These are phyloP conservation scores for Aphis craccivora DNA, from an alignment of 1,140 invertebrate species.

Conservation along the genomic window DNA sequence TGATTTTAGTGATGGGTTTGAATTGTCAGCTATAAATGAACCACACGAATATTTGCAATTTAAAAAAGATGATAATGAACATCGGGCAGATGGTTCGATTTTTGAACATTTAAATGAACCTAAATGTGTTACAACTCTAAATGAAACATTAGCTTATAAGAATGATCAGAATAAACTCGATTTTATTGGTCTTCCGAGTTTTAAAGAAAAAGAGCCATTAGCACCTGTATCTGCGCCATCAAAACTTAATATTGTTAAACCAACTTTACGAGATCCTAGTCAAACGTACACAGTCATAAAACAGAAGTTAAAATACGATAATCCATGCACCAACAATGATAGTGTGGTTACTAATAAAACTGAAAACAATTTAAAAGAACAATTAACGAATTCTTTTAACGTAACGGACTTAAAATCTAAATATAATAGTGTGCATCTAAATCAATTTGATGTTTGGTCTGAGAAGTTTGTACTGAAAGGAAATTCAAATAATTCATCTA, in stretches of 20 bases:
- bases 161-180: background rate
- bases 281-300: constrained; percentile 46
- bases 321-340: background rate
- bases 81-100: constrained; percentile 42
- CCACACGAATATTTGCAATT: background rate
- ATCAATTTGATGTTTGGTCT: constrained; percentile 50
- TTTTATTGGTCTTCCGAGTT: constrained; percentile 23
- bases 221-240: constrained; percentile 2
- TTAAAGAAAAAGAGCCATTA: constrained; percentile 50
- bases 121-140: background rate
- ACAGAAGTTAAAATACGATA: constrained; percentile 36
- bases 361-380: background rate
- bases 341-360: background rate
- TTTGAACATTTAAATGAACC: constrained; percentile 39
- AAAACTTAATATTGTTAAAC: constrained; percentile 48
- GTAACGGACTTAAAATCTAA: constrained; percentile 18
- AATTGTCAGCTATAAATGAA: background rate
- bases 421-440: background rate
- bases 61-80: constrained; percentile 37
- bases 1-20: constrained; percentile 46
- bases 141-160: background rate
- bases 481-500: background rate
- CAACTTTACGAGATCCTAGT: constrained; percentile 38
- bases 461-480: constrained; percentile 40
- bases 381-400: background rate